These are phyloP conservation scores for Frieseomelitta varia DNA, from an alignment of 1,140 invertebrate genomes.

Conservation along the genomic window DNA sequence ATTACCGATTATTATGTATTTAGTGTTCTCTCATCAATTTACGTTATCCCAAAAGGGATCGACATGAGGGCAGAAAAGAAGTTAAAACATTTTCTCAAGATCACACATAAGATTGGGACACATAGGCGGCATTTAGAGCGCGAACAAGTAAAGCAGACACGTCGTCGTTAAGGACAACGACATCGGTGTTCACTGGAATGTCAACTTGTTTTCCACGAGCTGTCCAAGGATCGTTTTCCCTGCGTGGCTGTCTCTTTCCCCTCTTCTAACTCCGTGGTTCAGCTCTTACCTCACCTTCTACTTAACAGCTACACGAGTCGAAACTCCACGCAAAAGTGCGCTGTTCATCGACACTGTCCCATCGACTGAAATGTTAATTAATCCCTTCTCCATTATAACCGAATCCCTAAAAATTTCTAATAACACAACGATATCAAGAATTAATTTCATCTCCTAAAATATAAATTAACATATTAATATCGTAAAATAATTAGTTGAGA, in stretches of 20 bases:
- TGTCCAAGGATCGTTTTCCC: conserved; percentile 54
- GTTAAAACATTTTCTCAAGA: conserved; percentile 9
- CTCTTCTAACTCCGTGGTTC: neutral
- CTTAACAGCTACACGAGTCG: neutral
- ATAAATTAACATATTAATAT: neutral
- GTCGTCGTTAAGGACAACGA: conserved; percentile 52
- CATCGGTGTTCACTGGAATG: conserved; percentile 70
- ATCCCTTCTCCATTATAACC: neutral
- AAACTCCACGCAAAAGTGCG: neutral
- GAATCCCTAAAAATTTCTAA: neutral
- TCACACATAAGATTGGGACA: neutral
- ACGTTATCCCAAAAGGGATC: neutral
- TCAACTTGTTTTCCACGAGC: conserved; percentile 70
- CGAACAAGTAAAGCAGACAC: conserved; percentile 24
- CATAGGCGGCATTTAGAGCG: conserved; percentile 21
- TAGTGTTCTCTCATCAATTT: neutral
- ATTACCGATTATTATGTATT: neutral
- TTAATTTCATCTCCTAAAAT: neutral
- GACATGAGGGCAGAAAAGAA: no score
- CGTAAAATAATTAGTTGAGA: neutral
- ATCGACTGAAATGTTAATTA: conserved; percentile 32
- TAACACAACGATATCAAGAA: no score
- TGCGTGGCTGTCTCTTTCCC: conserved; percentile 22
- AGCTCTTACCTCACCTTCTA: conserved; percentile 34
- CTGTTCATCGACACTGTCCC: conserved; percentile 24